These are phyloP conservation scores for Phortica okadai DNA, from an alignment of 2,888 invertebrate genomes.

Conservation along the genomic window DNA sequence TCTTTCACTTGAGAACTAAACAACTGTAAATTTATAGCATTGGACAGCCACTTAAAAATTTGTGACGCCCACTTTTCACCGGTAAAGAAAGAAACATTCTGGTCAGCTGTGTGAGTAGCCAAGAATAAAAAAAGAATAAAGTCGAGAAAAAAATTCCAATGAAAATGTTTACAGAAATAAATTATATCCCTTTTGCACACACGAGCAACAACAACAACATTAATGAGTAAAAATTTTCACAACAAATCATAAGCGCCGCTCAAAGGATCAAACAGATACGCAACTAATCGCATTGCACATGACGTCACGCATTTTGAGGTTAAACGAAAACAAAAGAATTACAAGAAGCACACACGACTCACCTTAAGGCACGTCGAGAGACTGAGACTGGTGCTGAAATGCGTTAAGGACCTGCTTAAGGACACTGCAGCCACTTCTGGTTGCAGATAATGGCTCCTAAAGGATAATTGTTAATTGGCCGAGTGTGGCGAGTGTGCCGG, in stretches of 20 bases:
- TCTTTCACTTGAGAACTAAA: background rate
- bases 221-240: constrained; percentile 54
- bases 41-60: constrained; percentile 66
- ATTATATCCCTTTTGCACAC: constrained; percentile 56
- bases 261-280: constrained; percentile 1
- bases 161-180: constrained; percentile 71
- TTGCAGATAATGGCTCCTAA: constrained; percentile 7
- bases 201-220: constrained; percentile 38
- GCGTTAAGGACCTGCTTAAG: constrained; percentile 39
- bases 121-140: constrained; percentile 39
- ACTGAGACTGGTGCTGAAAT: constrained; percentile 33
- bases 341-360: constrained; percentile 30
- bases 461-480: constrained; percentile 39
- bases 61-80: constrained; percentile 50
- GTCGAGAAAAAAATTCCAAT: constrained; percentile 51
- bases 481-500: constrained; percentile 6
- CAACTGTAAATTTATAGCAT: constrained; percentile 56
- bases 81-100: background rate
- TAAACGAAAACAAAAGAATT: background rate
- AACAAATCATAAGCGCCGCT: constrained; percentile 60
- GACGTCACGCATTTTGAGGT: constrained; percentile 56
- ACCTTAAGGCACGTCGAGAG: background rate
- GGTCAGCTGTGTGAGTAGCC: constrained; percentile 64
- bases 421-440: background rate
- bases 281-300: constrained; percentile 48